A percentile compares a stretch with the other conserved stretches of the same genome.
Evolutionary conservation across 2,888 invertebrate species (phyloP).

Genomic region (Nasonovia ribisnigri): DNA sequence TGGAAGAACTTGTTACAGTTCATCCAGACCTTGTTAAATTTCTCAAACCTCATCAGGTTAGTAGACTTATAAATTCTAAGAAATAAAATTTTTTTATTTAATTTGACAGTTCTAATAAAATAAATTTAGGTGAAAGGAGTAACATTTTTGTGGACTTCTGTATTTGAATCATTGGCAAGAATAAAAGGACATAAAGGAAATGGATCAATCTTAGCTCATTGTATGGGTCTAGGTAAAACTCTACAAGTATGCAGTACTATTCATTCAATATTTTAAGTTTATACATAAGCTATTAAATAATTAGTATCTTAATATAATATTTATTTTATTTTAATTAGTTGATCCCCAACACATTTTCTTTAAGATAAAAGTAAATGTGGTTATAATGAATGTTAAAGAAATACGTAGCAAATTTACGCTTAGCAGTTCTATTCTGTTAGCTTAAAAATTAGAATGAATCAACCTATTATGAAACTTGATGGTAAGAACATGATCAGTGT

Average conservation of each 20-base stretch:
- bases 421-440: too few relatives aligned
- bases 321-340: neutral
- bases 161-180: constrained; percentile 80
- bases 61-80: neutral
- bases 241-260: constrained; percentile 77
- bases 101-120: neutral
- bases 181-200: constrained; percentile 77
- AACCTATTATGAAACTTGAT: too few relatives aligned
- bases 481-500: too few relatives aligned
- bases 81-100: constrained; percentile 1
- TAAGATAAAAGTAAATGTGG: neutral
- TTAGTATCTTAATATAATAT: neutral
- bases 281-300: neutral
- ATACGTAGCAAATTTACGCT: too few relatives aligned
- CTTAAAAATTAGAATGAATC: too few relatives aligned
- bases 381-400: neutral
- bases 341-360: neutral
- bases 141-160: constrained; percentile 90
- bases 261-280: neutral
- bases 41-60: constrained; percentile 90
- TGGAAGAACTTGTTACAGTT: constrained; percentile 84
- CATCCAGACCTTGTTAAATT: constrained; percentile 80
- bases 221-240: constrained; percentile 96
- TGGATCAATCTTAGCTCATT: constrained; percentile 93
- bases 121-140: constrained; percentile 77